Evolutionary conservation across 2,888 invertebrate genomes (phyloP).

Genomic region (Drepanosiphum platanoidis): DNA sequence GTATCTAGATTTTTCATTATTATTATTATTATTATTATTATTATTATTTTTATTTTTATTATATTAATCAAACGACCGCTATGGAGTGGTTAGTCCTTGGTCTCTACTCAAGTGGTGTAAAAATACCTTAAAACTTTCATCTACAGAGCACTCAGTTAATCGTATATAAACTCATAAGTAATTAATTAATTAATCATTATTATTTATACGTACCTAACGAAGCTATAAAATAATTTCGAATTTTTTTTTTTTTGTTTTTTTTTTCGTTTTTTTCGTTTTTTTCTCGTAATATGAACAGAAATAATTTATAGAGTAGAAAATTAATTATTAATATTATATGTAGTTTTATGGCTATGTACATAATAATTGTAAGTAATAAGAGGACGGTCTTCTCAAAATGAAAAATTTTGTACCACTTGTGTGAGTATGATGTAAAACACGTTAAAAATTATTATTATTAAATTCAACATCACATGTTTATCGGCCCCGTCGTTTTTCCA

Average conservation of each 20-base stretch:
- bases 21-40: background rate
- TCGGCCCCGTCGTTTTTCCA: slow-evolving; percentile 8
- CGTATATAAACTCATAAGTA: slow-evolving; percentile 42
- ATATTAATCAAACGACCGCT: slow-evolving; percentile 57
- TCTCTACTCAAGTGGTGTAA: slow-evolving; percentile 61
- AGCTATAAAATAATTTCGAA: slow-evolving; percentile 57
- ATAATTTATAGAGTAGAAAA: slow-evolving; percentile 53
- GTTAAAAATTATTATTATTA: background rate
- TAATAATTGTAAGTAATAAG: slow-evolving; percentile 53
- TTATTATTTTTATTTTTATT: slow-evolving; percentile 1
- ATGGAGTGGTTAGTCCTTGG: slow-evolving; percentile 54
- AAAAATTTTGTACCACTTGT: slow-evolving; percentile 52
- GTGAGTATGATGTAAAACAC: slow-evolving; percentile 19
- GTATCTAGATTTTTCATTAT: slow-evolving; percentile 36
- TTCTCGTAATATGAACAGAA: slow-evolving; percentile 37
- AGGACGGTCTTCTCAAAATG: slow-evolving; percentile 57
- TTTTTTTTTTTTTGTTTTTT: background rate
- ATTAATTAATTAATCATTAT: slow-evolving; percentile 5
- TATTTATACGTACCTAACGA: slow-evolving; percentile 50
- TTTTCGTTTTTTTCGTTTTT: background rate
- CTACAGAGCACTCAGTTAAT: slow-evolving; percentile 59
- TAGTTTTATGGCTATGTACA: slow-evolving; percentile 58
- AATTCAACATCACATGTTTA: background rate
- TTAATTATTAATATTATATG: slow-evolving; percentile 52
- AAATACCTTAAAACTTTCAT: slow-evolving; percentile 61